These are phyloP conservation scores for Chrysocyon brachyurus DNA, from an alignment of 2,797 vertebrate species.

Conservation along the genomic window DNA sequence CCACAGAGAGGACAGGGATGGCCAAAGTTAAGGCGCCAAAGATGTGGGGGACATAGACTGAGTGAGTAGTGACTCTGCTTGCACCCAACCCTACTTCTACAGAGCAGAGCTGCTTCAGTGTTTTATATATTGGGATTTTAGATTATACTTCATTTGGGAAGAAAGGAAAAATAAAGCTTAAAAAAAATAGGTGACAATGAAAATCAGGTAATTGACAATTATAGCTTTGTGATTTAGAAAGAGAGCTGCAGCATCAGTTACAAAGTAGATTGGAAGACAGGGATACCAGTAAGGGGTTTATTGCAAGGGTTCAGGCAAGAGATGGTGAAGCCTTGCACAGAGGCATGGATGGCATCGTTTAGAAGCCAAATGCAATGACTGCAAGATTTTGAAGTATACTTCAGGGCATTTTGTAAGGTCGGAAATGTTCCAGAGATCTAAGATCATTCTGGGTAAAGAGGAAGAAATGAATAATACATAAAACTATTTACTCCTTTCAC, in stretches of 20 bases:
- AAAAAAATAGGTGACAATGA: not conserved
- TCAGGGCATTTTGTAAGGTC: not conserved
- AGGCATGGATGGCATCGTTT: not conserved
- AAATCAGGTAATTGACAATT: not conserved
- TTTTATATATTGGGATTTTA: not conserved
- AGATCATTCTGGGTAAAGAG: not conserved
- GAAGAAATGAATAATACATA: not conserved
- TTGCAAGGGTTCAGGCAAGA: not conserved
- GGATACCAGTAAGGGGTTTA: not conserved
- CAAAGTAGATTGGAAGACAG: not conserved
- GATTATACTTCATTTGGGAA: not conserved
- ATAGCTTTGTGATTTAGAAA: not conserved
- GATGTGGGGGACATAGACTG: not conserved
- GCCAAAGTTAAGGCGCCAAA: not conserved
- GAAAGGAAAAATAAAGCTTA: not conserved
- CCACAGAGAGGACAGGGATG: not conserved
- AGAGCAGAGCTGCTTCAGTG: not conserved
- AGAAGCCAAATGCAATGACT: not conserved
- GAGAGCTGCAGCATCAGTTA: not conserved
- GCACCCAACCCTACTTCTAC: not conserved
- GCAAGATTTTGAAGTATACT: not conserved
- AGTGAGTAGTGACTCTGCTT: not conserved
- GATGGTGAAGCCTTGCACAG: not conserved
- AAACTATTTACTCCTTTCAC: not conserved
- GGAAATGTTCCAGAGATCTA: not conserved